Percentiles rank a stretch among this genome's conserved stretches.
These are phyloP conservation scores for Ciconia maguari DNA, from an alignment of 2,113 vertebrate species.

Conservation along the genomic window DNA sequence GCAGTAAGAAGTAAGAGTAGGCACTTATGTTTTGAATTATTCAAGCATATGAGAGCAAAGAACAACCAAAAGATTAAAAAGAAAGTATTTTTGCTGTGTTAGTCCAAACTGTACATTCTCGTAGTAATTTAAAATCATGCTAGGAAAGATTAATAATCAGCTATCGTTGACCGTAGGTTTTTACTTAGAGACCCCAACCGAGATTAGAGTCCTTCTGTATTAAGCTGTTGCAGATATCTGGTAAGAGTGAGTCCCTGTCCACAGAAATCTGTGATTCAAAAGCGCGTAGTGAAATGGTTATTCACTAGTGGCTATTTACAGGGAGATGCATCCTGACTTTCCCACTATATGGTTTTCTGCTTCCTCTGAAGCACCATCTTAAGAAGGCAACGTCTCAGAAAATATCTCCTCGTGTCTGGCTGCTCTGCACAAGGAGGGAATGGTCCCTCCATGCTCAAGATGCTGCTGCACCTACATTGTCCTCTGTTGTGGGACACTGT, in stretches of 20 bases:
- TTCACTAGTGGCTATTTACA: background rate
- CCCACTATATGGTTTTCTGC: background rate
- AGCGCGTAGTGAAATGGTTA: background rate
- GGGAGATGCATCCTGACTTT: background rate
- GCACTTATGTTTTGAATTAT: slow-evolving; percentile 20
- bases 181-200: background rate
- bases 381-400: background rate
- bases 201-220: background rate
- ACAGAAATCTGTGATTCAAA: background rate
- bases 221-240: background rate
- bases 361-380: background rate
- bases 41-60: background rate
- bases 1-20: background rate
- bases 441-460: background rate
- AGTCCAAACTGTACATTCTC: background rate
- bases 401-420: background rate
- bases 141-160: background rate
- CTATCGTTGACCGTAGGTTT: background rate
- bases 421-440: background rate
- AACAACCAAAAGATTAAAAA: background rate
- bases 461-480: background rate
- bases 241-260: background rate
- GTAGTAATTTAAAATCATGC: background rate
- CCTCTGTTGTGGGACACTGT: background rate
- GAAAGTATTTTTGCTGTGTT: background rate